These are phyloP conservation scores for Netelia virgata DNA, from an alignment of 2,888 invertebrate species.

Conservation along the genomic window DNA sequence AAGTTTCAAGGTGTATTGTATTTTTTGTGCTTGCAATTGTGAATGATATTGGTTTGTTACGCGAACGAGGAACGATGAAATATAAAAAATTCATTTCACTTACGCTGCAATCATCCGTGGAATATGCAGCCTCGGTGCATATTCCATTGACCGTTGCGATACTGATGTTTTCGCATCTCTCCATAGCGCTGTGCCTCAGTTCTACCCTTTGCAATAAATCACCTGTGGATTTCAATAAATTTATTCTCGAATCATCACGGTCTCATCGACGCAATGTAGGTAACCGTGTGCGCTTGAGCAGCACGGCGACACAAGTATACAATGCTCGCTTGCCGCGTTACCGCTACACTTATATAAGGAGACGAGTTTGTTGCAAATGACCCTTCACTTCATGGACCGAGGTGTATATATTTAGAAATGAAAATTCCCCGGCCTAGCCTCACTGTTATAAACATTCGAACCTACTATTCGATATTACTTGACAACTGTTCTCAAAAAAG, in stretches of 20 bases:
- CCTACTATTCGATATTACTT: too few relatives aligned
- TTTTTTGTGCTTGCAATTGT: background rate
- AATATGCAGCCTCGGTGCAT: slow-evolving; percentile 92
- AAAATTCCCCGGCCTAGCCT: background rate
- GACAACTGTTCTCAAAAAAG: too few relatives aligned
- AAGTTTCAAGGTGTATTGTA: too few relatives aligned
- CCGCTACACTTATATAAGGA: slow-evolving; percentile 52
- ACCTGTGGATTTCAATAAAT: slow-evolving; percentile 76
- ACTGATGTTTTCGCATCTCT: slow-evolving; percentile 93
- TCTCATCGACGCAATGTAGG: background rate
- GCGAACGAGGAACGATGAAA: background rate
- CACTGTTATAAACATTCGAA: background rate
- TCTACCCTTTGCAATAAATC: slow-evolving; percentile 94
- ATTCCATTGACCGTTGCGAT: slow-evolving; percentile 93
- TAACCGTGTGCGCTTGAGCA: background rate
- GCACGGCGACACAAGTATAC: slow-evolving; percentile 17
- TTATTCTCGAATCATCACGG: background rate
- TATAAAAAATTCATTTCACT: slow-evolving; percentile 82
- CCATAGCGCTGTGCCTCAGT: slow-evolving; percentile 91
- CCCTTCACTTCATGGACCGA: slow-evolving; percentile 51
- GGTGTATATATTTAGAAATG: background rate
- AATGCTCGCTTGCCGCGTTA: background rate
- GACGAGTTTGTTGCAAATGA: slow-evolving; percentile 47
- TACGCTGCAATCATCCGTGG: slow-evolving; percentile 93
- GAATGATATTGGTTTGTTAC: background rate